Conservation (phyloP, 2,888 invertebrate species). For the Drosophila mulleri region DNA sequence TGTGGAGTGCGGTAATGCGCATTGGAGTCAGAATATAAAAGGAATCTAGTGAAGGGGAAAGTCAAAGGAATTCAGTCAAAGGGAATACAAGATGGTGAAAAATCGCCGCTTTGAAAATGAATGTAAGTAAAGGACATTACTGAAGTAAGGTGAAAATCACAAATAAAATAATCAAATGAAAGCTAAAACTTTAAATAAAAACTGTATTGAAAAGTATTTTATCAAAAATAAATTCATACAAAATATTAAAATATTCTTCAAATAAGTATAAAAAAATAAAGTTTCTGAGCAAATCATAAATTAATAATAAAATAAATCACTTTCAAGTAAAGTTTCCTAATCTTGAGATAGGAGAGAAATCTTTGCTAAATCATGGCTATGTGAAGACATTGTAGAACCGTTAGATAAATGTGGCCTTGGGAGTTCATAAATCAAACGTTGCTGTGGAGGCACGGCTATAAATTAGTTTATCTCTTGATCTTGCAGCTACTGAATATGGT, state of each 20-base stretch:
- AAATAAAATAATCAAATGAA: neutral
- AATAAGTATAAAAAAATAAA: too few species aligned
- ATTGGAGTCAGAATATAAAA: neutral
- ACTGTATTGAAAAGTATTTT: neutral
- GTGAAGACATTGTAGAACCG: neutral
- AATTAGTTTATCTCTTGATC: neutral
- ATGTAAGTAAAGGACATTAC: conserved; percentile 19
- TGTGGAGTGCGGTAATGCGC: conserved; percentile 26
- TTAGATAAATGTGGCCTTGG: neutral
- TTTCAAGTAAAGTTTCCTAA: neutral
- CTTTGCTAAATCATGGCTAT: conserved; percentile 4
- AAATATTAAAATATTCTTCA: too few species aligned
- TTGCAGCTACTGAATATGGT: conserved; percentile 85
- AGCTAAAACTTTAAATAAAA: neutral
- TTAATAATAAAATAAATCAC: neutral
- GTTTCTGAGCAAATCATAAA: neutral
- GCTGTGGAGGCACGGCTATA: neutral
- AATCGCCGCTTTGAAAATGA: conserved; percentile 53
- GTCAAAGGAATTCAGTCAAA: neutral
- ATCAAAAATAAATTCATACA: neutral
- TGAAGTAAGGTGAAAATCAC: neutral
- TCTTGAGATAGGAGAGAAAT: neutral
- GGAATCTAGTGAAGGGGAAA: neutral
- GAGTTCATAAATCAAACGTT: conserved; percentile 6
- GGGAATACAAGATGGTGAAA: conserved; percentile 34